Evolutionary conservation across 1,140 invertebrate genomes (phyloP).

Genomic region (Cyclina sinensis): DNA sequence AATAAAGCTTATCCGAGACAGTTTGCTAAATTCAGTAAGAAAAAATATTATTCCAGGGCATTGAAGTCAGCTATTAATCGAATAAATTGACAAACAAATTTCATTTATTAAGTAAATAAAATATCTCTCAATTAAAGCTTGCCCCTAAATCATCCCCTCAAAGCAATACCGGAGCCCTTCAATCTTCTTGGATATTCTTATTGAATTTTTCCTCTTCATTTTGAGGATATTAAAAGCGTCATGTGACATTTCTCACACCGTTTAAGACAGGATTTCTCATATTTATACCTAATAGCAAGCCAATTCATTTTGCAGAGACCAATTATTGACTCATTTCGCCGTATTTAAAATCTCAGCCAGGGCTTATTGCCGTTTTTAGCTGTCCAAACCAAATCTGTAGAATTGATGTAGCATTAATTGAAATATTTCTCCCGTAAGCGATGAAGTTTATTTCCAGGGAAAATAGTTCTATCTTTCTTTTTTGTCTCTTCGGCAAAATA

Average conservation of each 20-base stretch:
- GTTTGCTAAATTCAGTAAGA: neutral
- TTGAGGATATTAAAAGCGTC: slow-evolving; percentile 39
- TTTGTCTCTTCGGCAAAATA: neutral
- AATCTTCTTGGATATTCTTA: slow-evolving; percentile 16
- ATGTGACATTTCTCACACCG: slow-evolving; percentile 55
- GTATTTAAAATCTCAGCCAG: slow-evolving; percentile 54
- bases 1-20: no score
- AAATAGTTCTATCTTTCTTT: neutral
- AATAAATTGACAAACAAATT: slow-evolving; percentile 33
- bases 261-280: slow-evolving; percentile 56
- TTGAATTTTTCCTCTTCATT: slow-evolving; percentile 13
- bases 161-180: slow-evolving; percentile 12
- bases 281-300: slow-evolving; percentile 64
- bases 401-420: slow-evolving; percentile 61
- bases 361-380: slow-evolving; percentile 44
- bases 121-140: slow-evolving; percentile 34
- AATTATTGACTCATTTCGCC: slow-evolving; percentile 50
- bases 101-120: slow-evolving; percentile 50
- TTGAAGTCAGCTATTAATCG: neutral
- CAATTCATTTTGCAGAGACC: slow-evolving; percentile 59
- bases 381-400: slow-evolving; percentile 54
- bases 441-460: slow-evolving; percentile 38
- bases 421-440: slow-evolving; percentile 32
- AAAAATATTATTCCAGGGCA: slow-evolving; percentile 20
- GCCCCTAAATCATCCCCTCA: slow-evolving; percentile 25